Evolutionary conservation across 92 coral and sea anemone genomes (phyloP).

Genomic region (Palythoa grandiflora): DNA sequence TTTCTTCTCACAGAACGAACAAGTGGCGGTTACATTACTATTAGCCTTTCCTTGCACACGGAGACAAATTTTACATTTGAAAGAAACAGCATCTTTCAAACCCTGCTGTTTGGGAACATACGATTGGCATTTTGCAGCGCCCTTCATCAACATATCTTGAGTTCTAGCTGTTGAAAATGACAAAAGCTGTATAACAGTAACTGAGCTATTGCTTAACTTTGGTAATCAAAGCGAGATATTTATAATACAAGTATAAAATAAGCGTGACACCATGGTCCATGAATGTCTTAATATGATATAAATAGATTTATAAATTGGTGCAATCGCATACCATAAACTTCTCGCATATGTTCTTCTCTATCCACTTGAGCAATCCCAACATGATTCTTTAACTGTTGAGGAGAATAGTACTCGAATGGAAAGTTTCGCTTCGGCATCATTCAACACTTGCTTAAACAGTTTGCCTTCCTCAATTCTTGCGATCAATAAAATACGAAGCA

Average conservation of each 20-base stretch:
- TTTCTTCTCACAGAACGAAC: conserved; percentile 84
- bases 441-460: neutral
- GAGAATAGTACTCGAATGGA: conserved; percentile 80
- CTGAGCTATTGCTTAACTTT: neutral
- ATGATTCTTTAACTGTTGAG: conserved; percentile 90
- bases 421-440: conserved; percentile 89
- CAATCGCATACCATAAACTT: conserved; percentile 78
- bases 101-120: neutral
- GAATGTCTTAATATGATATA: neutral
- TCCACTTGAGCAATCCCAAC: conserved; percentile 76
- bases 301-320: neutral
- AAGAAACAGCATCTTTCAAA: conserved; percentile 27
- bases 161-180: conserved; percentile 77
- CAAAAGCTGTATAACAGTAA: neutral
- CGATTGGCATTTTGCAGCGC: conserved; percentile 65
- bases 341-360: conserved; percentile 67
- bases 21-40: conserved; percentile 26
- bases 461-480: neutral
- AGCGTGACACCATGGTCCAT: neutral
- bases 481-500: neutral
- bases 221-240: neutral
- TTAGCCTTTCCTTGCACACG: conserved; percentile 31
- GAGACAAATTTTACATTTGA: conserved; percentile 73
- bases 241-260: neutral
- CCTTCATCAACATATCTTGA: conserved; percentile 75